These are phyloP conservation scores for Dendrolimus pini DNA, from an alignment of 2,888 invertebrate species.

Conservation along the genomic window DNA sequence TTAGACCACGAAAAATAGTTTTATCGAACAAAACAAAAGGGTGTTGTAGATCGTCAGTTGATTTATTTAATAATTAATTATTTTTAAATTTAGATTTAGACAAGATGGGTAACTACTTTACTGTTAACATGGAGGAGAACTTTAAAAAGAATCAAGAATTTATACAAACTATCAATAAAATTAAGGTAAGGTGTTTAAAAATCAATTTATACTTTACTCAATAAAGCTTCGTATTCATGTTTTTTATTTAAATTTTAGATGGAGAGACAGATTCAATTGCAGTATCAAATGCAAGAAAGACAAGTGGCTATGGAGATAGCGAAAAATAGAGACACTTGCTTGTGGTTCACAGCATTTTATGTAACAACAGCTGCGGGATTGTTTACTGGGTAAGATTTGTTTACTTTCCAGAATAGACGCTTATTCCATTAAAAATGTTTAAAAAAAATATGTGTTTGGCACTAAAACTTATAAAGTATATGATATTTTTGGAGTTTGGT, in stretches of 20 bases:
- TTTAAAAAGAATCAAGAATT: slow-evolving; percentile 83
- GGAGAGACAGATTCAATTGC: slow-evolving; percentile 88
- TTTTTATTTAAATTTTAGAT: slow-evolving; percentile 59
- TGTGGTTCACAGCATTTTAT: slow-evolving; percentile 84
- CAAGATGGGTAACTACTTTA: slow-evolving; percentile 77
- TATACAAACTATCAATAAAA: slow-evolving; percentile 79
- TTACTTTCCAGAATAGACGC: background rate
- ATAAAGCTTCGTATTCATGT: background rate
- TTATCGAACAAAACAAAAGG: too few relatives aligned
- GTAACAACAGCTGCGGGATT: slow-evolving; percentile 70
- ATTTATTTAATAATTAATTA: slow-evolving; percentile 9
- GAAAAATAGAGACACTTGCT: slow-evolving; percentile 81
- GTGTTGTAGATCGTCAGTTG: slow-evolving; percentile 10
- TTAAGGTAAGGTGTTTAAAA: slow-evolving; percentile 64
- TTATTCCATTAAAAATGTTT: background rate
- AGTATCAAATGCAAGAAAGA: slow-evolving; percentile 86
- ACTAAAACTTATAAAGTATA: too few relatives aligned
- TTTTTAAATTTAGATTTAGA: slow-evolving; percentile 4
- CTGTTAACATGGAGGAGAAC: slow-evolving; percentile 80
- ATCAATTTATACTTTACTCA: slow-evolving; percentile 1
- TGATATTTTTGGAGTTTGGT: too few relatives aligned
- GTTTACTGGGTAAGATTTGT: slow-evolving; percentile 60
- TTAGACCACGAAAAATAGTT: too few relatives aligned
- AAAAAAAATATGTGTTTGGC: background rate
- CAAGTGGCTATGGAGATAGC: slow-evolving; percentile 84